phyloP scores from a whole-genome alignment of 2,113 vertebrate genomes.

The Cochlearius cochlearius region DNA sequence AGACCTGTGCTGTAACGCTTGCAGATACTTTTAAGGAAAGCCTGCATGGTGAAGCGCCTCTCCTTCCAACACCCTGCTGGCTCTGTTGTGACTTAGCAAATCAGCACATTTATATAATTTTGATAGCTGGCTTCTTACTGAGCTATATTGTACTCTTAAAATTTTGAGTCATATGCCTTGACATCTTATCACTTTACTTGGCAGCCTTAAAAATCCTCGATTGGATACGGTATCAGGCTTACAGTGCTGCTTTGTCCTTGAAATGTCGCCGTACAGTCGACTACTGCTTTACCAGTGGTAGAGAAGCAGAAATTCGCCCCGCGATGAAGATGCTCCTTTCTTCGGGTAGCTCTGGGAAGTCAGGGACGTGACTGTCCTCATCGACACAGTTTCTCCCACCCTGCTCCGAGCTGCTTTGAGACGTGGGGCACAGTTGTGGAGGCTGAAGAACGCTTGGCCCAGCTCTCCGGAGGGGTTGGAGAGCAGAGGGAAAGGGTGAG shows the following conservation, averaged over 20 bases:
- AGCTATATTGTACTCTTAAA: conserved; percentile 21
- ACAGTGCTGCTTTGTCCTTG: conserved; percentile 4
- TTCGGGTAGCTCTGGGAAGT: not conserved
- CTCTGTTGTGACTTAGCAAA: conserved; percentile 37
- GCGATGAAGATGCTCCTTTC: not conserved
- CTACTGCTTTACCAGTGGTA: not conserved
- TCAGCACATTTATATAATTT: conserved; percentile 26
- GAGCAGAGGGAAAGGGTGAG: not conserved
- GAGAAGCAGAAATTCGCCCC: not conserved
- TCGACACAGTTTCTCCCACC: fast-evolving
- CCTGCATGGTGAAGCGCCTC: not conserved
- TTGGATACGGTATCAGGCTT: not conserved
- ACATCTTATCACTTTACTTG: conserved; percentile 42
- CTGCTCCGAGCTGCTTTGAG: not conserved
- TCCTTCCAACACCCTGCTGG: not conserved
- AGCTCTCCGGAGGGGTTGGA: not conserved
- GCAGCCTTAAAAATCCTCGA: conserved; percentile 1
- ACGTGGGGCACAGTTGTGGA: fast-evolving
- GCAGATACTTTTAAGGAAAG: not conserved
- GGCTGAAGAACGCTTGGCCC: not conserved
- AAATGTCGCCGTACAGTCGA: not conserved
- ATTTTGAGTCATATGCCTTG: conserved; percentile 51
- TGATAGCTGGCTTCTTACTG: conserved; percentile 25
- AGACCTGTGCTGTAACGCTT: not conserved
- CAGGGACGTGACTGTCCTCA: not conserved